Conservation (phyloP, 2,797 vertebrate species). For the Hydrolagus colliei region DNA sequence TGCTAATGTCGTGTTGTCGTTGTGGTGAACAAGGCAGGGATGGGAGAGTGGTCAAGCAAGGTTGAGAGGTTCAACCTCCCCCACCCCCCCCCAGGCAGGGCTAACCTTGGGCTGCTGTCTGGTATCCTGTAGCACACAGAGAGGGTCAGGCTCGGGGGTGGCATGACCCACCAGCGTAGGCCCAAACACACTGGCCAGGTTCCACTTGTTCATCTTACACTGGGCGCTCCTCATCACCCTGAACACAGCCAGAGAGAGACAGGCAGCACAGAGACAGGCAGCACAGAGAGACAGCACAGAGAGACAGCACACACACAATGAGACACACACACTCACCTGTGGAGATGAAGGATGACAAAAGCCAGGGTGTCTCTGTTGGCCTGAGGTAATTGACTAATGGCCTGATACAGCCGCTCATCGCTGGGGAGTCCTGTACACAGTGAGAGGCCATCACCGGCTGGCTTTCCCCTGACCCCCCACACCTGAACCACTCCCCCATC, state of each 20-base stretch:
- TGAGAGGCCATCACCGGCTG: too few relatives aligned
- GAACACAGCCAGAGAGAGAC: background rate
- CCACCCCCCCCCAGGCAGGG: too few relatives aligned
- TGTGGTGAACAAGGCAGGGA: too few relatives aligned
- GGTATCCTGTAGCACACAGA: slow-evolving; percentile 66
- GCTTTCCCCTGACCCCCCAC: too few relatives aligned
- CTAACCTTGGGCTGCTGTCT: slow-evolving; percentile 63
- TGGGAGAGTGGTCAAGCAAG: too few relatives aligned
- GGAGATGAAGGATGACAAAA: slow-evolving; percentile 74
- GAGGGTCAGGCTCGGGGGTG: slow-evolving; percentile 60
- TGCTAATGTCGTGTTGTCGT: too few relatives aligned
- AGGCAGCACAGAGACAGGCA: background rate
- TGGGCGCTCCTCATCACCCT: slow-evolving; percentile 56
- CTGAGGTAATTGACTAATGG: slow-evolving; percentile 59
- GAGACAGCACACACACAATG: background rate
- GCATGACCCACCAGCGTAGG: slow-evolving; percentile 70
- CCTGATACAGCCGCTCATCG: slow-evolving; percentile 41
- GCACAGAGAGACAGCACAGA: background rate
- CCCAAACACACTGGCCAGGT: slow-evolving; percentile 70
- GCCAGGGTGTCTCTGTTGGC: slow-evolving; percentile 71
- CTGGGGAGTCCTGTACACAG: too few relatives aligned
- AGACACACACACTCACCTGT: slow-evolving; percentile 51
- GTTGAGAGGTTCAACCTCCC: too few relatives aligned
- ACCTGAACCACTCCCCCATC: too few relatives aligned
- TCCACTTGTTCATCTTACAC: slow-evolving; percentile 72